phyloP scores from a whole-genome alignment of 2,888 invertebrate genomes.

The Ennomos erosarius region DNA sequence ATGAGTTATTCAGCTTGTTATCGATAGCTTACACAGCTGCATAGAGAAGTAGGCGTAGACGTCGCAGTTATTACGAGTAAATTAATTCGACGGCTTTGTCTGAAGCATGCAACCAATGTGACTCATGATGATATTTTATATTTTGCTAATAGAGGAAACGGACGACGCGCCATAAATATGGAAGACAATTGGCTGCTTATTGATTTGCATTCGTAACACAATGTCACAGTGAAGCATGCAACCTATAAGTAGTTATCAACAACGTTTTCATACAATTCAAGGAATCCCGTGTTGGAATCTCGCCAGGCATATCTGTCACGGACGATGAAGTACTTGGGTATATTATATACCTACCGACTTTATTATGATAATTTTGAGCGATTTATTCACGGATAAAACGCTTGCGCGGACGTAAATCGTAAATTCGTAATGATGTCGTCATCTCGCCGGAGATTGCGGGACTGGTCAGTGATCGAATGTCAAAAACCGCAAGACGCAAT shows the following conservation, averaged over 20 bases:
- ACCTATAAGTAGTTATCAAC: background rate
- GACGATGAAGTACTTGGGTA: constrained; percentile 32
- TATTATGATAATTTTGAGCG: constrained; percentile 38
- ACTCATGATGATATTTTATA: constrained; percentile 37
- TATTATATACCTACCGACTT: too few relatives aligned
- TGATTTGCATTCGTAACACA: constrained; percentile 9
- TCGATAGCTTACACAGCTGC: constrained; percentile 74
- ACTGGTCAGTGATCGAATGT: constrained; percentile 74
- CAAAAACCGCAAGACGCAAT: constrained; percentile 82
- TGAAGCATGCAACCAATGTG: constrained; percentile 63
- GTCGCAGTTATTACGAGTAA: constrained; percentile 57
- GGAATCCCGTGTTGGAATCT: constrained; percentile 32
- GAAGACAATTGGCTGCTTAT: constrained; percentile 10
- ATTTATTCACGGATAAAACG: constrained; percentile 48
- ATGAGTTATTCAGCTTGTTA: constrained; percentile 67
- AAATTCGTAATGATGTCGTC: constrained; percentile 66
- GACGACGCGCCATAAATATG: constrained; percentile 6
- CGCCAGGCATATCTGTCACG: constrained; percentile 40
- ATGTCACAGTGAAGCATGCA: background rate
- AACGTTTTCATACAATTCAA: constrained; percentile 28
- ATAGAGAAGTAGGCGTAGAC: constrained; percentile 45
- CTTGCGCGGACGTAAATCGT: constrained; percentile 53
- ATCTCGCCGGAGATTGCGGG: constrained; percentile 53
- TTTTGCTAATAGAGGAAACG: constrained; percentile 27
- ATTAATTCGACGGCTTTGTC: constrained; percentile 60